Evolutionary conservation across 2,797 vertebrate genomes (phyloP).

Genomic region (Pantherophis alleghaniensis): DNA sequence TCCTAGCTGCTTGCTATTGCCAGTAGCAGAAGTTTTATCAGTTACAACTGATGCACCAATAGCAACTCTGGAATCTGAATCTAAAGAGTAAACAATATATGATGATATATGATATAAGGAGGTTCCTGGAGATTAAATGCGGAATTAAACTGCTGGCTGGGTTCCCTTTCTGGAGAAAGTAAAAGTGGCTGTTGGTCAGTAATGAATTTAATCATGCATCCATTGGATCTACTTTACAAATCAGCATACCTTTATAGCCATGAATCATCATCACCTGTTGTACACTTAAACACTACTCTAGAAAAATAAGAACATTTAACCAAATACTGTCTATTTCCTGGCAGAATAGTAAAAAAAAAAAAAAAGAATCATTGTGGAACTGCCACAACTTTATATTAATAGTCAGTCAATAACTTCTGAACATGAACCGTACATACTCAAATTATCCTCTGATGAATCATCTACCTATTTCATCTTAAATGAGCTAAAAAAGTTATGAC

Average conservation of each 20-base stretch:
- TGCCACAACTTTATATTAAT: neutral
- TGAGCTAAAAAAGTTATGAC: neutral
- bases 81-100: neutral
- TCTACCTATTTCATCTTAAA: neutral
- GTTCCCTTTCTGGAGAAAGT: neutral
- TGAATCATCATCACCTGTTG: neutral
- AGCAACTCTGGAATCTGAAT: neutral
- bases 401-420: neutral
- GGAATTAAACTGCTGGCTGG: neutral
- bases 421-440: neutral
- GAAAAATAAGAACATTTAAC: neutral
- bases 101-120: neutral
- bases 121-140: neutral
- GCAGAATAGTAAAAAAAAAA: neutral
- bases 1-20: neutral
- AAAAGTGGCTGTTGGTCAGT: no score
- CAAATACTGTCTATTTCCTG: neutral
- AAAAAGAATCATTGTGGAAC: neutral
- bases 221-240: neutral
- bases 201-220: neutral
- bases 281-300: no score
- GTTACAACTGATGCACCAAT: neutral
- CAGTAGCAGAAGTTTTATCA: neutral
- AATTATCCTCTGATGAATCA: neutral
- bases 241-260: neutral